Base-by-base conservation (phyloP, 2,797 vertebrate genomes). In the Natrix natrix region DNA sequence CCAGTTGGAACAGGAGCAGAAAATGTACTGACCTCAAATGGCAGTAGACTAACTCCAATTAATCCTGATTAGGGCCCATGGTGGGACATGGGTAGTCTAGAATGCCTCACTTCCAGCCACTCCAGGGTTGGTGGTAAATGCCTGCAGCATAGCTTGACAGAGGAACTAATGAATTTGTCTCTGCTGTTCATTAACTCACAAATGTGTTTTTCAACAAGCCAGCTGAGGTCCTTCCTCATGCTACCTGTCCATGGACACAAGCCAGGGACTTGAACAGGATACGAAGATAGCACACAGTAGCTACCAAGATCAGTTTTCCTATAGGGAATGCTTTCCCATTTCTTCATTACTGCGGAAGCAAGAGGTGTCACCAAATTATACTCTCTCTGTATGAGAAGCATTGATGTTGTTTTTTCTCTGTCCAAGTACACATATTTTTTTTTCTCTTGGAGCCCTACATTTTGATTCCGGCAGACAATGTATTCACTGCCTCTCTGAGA, bases 141-240 rank as follows among this genome's bases (percentile, higher is more conserved):
- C 93, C 90, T 89, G 59, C 90, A 93, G 56, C 52, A 48, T 86
- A 63, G 37, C 87, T 93, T 93, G 93, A 91, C 89, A 74, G 69
- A 93, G 86, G 88, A 90, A 93, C 93, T 91, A 89, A 93, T 89
- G 91, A 74, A 93, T 93, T 89, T 93, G 87, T 91, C 69, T 93
- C 90, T 86, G 86, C 90, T 86, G 69, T 89, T 93, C 93, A 93
- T 93, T 93, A 93, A 89, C 90, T 93, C 90, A 91, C 90, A 93
- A 89, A 91, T 93, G 87, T 86, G 93, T 89, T 91, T 91, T 91
- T 88, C 69, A 89, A 28, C 59, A 69, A 91, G 59, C 87, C 93
- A 93, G 69, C 90, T 93, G 93, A 63, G 90, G 93, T 66, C 87
- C 48, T 43, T 87, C 13, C 4, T 87, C 20, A 8, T 87, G 32